Base-by-base conservation (phyloP, 2,797 vertebrate genomes). In the Simalia tracyae region DNA sequence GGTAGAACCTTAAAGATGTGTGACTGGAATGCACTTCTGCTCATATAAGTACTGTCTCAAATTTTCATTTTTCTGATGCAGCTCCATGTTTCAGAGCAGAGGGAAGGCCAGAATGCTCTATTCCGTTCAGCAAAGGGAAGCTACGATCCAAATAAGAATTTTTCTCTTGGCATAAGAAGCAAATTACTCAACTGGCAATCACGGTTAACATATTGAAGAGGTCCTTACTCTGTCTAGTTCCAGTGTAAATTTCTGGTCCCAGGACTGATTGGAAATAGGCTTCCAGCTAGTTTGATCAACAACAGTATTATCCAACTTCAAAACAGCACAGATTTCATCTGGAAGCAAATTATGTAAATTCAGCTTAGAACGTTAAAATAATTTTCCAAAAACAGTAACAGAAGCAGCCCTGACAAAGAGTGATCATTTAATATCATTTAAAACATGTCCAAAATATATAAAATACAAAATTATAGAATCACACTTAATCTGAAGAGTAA, bases 201-300 rank as follows among this genome's bases (percentile, higher is more conserved):
- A 54, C 11, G 76, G 50, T 86, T 88, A 95, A 26, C 91, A 60
- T 56, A 93, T 94, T 88, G 46, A 84, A 90, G 9, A 88, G 10
- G 68, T 95, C 94, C 97, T 97, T 98, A 98, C 98, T 98, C 98
- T 97, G 97, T 98, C 98, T 94, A 98, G 98, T 96, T 98, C 98
- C 97, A 98, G 97, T 93, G 98, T 98, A 97, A 98, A 98, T 96
- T 98, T 98, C 97, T 98, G 98, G 96, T 98, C 98, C 98, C 98
- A 98, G 59, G 98, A 98, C 96, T 98, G 98, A 97, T 98, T 98
- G 89, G 98, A 98, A 97, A 98, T 97, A 7, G 98, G 98, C 95
- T 98, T 98, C 98, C 98, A 98, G 97, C 97, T 98, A 19, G 98
- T 98, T 94, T 98, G 98, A 95, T 98, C 98, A 97, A 98, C 98